Percentiles rank a stretch among this genome's conserved stretches.
Conservation (phyloP, 2,113 vertebrate genomes). For the Oriolus oriolus region DNA sequence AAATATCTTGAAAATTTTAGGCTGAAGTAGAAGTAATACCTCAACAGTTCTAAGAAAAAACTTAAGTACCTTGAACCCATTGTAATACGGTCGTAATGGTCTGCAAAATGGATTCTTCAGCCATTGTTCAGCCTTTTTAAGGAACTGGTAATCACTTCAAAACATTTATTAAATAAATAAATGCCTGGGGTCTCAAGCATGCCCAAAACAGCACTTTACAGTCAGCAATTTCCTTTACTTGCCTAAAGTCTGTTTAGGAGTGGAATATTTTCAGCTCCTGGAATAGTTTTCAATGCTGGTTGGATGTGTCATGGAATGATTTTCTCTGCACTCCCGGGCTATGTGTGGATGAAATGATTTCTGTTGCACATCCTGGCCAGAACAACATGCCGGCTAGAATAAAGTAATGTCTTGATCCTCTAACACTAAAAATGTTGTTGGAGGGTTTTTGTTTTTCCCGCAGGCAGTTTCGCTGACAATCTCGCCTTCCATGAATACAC, state of each 20-base stretch:
- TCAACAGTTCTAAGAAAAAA: not conserved
- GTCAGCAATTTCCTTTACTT: not conserved
- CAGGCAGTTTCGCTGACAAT: not conserved
- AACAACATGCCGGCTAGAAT: too few species aligned
- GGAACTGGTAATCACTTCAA: not conserved
- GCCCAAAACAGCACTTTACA: not conserved
- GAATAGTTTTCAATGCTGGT: accelerated
- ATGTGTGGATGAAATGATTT: not conserved
- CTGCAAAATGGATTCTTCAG: not conserved
- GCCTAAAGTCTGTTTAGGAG: not conserved
- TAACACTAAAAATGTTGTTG: not conserved
- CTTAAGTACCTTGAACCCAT: not conserved
- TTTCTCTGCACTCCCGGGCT: not conserved
- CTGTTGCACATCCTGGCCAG: not conserved
- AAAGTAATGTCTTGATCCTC: not conserved
- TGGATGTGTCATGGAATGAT: not conserved
- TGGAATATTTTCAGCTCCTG: not conserved
- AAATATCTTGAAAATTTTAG: not conserved
- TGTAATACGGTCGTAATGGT: accelerated
- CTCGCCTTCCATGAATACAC: not conserved
- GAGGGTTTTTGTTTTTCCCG: not conserved
- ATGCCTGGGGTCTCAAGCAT: accelerated
- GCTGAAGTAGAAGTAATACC: not conserved
- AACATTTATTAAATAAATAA: not conserved
- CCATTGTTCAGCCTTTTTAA: not conserved